Conservation (phyloP, 2,797 vertebrate genomes). For the Leptodactylus fallax region DNA sequence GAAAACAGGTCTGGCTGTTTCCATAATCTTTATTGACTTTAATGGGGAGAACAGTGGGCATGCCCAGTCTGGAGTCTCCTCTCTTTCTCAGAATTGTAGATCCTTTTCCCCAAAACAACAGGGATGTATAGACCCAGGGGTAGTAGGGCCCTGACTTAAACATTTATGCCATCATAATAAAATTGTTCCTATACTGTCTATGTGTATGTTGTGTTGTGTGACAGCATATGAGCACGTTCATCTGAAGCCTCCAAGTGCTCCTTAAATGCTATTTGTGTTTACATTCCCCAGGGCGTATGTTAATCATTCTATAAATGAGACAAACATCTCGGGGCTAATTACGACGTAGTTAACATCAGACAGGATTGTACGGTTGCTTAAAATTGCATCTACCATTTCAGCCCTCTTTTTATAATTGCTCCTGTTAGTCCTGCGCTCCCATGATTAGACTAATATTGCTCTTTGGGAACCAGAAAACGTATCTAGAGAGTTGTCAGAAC, state of each 20-base stretch:
- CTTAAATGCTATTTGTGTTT: constrained; percentile 63
- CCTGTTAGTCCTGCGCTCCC: constrained; percentile 14
- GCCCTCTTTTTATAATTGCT: constrained; percentile 49
- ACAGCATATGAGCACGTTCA: constrained; percentile 23
- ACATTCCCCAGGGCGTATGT: constrained; percentile 55
- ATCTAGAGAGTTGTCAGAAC: constrained; percentile 31
- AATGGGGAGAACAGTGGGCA: too few relatives aligned
- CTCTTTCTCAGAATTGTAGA: too few relatives aligned
- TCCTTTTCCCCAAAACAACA: too few relatives aligned
- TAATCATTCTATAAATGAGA: constrained; percentile 63
- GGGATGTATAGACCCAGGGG: too few relatives aligned
- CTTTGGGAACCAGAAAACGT: constrained; percentile 5
- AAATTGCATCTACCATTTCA: constrained; percentile 57
- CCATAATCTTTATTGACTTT: too few relatives aligned
- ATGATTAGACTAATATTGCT: constrained; percentile 53
- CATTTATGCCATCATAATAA: too few relatives aligned
- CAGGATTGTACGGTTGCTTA: constrained; percentile 37
- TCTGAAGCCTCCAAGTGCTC: constrained; percentile 52
- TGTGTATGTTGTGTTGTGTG: constrained; percentile 13
- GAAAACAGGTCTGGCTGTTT: too few relatives aligned
- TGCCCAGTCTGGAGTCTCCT: too few relatives aligned
- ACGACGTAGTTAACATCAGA: constrained; percentile 57
- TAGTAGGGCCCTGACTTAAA: too few relatives aligned
- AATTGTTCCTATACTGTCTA: neutral
- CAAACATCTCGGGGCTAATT: constrained; percentile 64